A percentile compares a stretch with the other conserved stretches of the same genome.
phyloP scores from a whole-genome alignment of 2,888 invertebrate genomes.

The Lasioglossum lativentre region DNA sequence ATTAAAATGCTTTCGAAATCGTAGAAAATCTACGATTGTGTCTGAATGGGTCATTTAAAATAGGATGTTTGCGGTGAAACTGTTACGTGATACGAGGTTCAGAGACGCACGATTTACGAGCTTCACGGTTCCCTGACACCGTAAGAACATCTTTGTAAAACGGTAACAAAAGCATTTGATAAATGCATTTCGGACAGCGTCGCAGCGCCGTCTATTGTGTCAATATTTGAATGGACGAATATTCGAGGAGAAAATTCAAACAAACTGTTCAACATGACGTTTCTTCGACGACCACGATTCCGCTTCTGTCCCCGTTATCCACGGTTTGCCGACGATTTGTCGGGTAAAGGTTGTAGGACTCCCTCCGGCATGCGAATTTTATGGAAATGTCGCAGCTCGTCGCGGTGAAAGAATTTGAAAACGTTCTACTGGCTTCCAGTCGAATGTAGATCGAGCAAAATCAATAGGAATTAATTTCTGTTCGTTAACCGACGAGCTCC shows the following conservation, averaged over 20 bases:
- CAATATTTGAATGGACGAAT: slow-evolving; percentile 57
- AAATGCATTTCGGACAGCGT: slow-evolving; percentile 48
- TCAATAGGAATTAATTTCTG: not conserved
- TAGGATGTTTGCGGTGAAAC: slow-evolving; percentile 3
- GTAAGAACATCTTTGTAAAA: slow-evolving; percentile 58
- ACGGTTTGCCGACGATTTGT: slow-evolving; percentile 46
- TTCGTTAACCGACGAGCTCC: not conserved
- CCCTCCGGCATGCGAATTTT: slow-evolving; percentile 24
- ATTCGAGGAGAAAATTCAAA: slow-evolving; percentile 38
- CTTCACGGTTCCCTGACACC: slow-evolving; percentile 40
- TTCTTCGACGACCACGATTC: slow-evolving; percentile 13
- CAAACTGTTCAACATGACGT: slow-evolving; percentile 26
- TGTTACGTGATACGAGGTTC: slow-evolving; percentile 11
- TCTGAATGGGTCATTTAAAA: slow-evolving; percentile 20
- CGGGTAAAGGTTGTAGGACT: slow-evolving; percentile 4
- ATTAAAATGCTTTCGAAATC: slow-evolving; percentile 29
- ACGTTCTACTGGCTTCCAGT: slow-evolving; percentile 1
- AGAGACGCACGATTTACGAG: slow-evolving; percentile 48
- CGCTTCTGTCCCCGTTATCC: slow-evolving; percentile 9
- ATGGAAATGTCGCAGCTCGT: not conserved
- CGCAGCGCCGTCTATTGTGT: slow-evolving; percentile 50
- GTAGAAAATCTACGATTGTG: too few species aligned
- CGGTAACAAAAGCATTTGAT: slow-evolving; percentile 56
- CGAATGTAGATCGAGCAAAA: slow-evolving; percentile 11
- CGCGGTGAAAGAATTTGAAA: slow-evolving; percentile 26